Evolutionary conservation across 2,888 invertebrate species (phyloP).

Genomic region (Quadroppia sp.): DNA sequence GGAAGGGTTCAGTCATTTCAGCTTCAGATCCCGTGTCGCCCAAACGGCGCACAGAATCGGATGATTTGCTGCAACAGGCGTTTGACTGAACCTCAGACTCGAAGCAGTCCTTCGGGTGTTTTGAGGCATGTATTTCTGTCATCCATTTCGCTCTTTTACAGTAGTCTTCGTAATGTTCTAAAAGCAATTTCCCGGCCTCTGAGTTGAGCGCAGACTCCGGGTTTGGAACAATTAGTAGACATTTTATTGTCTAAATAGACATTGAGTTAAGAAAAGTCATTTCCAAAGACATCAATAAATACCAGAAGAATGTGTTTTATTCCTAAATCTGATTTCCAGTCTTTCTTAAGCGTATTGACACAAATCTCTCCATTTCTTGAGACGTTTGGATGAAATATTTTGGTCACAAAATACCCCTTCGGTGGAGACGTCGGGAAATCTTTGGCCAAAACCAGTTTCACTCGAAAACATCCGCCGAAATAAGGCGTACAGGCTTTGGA

Average conservation of each 20-base stretch:
- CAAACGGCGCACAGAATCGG: constrained; percentile 3
- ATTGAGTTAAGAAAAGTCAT: constrained; percentile 9
- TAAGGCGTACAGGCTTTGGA: constrained; percentile 81
- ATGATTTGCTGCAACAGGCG: constrained; percentile 43
- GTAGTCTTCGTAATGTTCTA: constrained; percentile 86
- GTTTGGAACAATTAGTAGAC: constrained; percentile 93
- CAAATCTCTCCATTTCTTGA: constrained; percentile 90
- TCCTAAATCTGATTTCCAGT: constrained; percentile 93
- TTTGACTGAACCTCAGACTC: constrained; percentile 44
- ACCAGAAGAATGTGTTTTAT: constrained; percentile 88
- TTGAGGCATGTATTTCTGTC: constrained; percentile 77
- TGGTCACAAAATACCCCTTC: constrained; percentile 84
- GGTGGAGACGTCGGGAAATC: constrained; percentile 89
- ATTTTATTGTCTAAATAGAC: constrained; percentile 72
- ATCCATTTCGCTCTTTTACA: constrained; percentile 80
- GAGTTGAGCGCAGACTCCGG: constrained; percentile 95
- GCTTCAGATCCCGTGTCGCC: constrained; percentile 53
- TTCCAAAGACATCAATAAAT: constrained; percentile 46
- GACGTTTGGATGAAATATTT: constrained; percentile 96
- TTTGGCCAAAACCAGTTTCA: constrained; percentile 82
- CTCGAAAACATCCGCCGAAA: constrained; percentile 77
- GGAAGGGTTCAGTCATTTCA: constrained; percentile 63
- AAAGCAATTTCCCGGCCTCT: constrained; percentile 60
- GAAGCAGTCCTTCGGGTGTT: constrained; percentile 48
- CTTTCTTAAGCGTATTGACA: constrained; percentile 90